These are phyloP conservation scores for Ctenoplectra terminalis DNA, from an alignment of 1,140 invertebrate species.

Conservation along the genomic window DNA sequence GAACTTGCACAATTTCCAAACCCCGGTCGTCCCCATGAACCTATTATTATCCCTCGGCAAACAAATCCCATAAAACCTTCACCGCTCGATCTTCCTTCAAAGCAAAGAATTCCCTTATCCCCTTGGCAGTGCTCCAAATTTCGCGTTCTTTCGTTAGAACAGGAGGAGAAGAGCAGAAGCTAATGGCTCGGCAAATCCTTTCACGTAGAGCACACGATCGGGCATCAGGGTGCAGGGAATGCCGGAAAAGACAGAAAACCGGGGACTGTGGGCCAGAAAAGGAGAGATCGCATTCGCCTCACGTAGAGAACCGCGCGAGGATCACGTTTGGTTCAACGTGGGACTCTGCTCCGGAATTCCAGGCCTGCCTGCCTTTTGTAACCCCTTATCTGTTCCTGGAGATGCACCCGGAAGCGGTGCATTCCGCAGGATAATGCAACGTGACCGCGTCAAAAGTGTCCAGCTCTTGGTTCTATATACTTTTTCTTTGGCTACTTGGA, in stretches of 20 bases:
- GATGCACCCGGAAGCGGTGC: constrained; percentile 55
- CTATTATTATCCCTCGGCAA: background rate
- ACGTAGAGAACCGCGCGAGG: constrained; percentile 45
- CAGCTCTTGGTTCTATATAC: no score
- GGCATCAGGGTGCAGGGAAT: constrained; percentile 12
- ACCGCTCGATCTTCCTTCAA: background rate
- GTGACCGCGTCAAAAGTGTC: background rate
- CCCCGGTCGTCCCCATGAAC: background rate
- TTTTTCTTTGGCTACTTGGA: background rate
- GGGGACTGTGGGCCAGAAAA: background rate
- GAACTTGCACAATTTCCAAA: background rate
- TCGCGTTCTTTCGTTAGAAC: no score
- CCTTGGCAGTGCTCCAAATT: constrained; percentile 17
- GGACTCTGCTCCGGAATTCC: constrained; percentile 58
- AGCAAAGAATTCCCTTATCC: background rate
- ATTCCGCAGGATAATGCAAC: constrained; percentile 12
- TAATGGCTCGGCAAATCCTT: background rate
- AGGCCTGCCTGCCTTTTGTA: constrained; percentile 53
- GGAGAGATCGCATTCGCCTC: constrained; percentile 47
- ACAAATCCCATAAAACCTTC: background rate
- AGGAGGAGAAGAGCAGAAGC: background rate
- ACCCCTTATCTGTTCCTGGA: constrained; percentile 60
- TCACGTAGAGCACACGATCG: constrained; percentile 17
- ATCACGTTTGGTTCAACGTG: constrained; percentile 48
- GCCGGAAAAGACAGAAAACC: constrained; percentile 50